Evolutionary conservation across 2,797 vertebrate species (phyloP).

Genomic region (Sarcophilus harrisii): DNA sequence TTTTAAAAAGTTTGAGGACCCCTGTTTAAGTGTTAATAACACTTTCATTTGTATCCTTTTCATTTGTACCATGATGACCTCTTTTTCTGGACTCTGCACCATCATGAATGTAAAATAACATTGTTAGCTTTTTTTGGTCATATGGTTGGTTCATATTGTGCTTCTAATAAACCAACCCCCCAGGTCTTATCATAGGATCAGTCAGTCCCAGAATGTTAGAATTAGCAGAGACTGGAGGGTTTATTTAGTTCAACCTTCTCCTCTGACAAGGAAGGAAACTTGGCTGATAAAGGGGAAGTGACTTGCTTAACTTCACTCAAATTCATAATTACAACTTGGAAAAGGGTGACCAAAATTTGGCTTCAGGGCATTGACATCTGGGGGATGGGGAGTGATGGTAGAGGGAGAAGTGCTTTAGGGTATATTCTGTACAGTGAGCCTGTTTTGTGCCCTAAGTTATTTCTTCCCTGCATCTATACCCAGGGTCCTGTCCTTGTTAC

Average conservation of each 20-base stretch:
- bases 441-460: not conserved
- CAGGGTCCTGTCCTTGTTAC: not conserved
- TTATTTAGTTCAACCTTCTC: not conserved
- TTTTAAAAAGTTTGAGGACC: too few relatives aligned
- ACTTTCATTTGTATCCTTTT: not conserved
- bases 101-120: not conserved
- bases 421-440: not conserved
- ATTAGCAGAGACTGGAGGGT: not conserved
- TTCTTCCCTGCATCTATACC: not conserved
- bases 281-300: not conserved
- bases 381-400: not conserved
- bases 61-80: not conserved
- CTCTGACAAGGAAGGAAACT: not conserved
- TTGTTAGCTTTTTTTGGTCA: not conserved
- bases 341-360: not conserved
- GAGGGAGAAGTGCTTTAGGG: too few relatives aligned
- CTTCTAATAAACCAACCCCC: not conserved
- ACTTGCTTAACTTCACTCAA: not conserved
- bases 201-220: not conserved
- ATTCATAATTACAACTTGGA: not conserved
- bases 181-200: not conserved
- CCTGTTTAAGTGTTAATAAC: too few relatives aligned
- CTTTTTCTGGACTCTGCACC: not conserved
- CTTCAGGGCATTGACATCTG: not conserved
- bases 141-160: not conserved